phyloP scores from a whole-genome alignment of 2,797 vertebrate species.

The Aratinga solstitialis region DNA sequence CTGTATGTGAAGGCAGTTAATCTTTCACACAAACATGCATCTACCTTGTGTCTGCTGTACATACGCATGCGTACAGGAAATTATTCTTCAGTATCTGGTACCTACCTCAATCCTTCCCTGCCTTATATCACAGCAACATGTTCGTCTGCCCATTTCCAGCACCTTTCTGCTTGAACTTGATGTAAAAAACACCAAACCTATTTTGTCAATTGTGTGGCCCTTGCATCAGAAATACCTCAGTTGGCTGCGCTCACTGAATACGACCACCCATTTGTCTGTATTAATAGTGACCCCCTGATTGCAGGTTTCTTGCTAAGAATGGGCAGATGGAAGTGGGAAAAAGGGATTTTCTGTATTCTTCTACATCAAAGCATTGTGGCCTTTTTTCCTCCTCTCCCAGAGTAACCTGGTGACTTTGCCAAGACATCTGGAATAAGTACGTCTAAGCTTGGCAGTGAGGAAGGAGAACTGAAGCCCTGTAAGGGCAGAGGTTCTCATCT shows the following conservation, averaged over 20 bases:
- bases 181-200: neutral
- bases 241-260: neutral
- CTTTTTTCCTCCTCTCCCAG: neutral
- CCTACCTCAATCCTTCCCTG: neutral
- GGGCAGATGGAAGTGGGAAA: neutral
- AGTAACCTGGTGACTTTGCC: neutral
- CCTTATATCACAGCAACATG: neutral
- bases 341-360: neutral
- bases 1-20: neutral
- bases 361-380: neutral
- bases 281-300: neutral
- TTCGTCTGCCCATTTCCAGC: neutral
- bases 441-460: neutral
- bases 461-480: neutral
- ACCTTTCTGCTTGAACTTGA: neutral
- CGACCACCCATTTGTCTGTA: neutral
- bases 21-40: neutral
- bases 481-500: neutral
- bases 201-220: neutral
- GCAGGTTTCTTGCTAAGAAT: neutral
- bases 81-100: neutral
- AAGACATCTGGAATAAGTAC: neutral
- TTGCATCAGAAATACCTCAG: neutral
- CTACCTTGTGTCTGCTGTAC: neutral
- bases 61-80: neutral